Percentiles rank a stretch among this genome's conserved stretches.
phyloP scores from a whole-genome alignment of 2,113 vertebrate genomes.

The Epinephelus lanceolatus region DNA sequence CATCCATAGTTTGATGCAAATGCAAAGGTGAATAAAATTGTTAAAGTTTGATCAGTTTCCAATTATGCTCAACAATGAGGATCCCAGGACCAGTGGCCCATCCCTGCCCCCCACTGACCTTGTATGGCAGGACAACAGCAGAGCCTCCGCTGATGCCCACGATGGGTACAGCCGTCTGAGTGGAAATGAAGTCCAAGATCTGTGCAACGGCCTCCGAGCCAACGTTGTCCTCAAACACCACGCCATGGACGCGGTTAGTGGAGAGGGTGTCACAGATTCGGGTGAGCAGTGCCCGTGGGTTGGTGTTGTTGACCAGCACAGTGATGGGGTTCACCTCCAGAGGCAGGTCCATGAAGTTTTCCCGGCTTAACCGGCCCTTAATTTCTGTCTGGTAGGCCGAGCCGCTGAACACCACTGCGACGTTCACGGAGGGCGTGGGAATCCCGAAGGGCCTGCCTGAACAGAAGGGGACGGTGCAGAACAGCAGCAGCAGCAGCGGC shows the following conservation, averaged over 20 bases:
- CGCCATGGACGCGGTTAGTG: slow-evolving; percentile 91
- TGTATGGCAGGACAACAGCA: slow-evolving; percentile 93
- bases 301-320: slow-evolving; percentile 93
- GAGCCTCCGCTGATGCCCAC: slow-evolving; percentile 97
- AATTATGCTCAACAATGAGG: background rate
- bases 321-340: slow-evolving; percentile 95
- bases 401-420: slow-evolving; percentile 93
- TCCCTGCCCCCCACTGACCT: slow-evolving; percentile 84
- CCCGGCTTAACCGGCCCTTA: slow-evolving; percentile 89
- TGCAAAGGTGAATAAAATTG: background rate
- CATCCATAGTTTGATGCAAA: background rate
- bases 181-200: slow-evolving; percentile 97
- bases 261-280: slow-evolving; percentile 93
- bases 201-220: slow-evolving; percentile 96
- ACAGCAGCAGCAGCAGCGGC: slow-evolving; percentile 64
- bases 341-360: slow-evolving; percentile 96
- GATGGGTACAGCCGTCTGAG: slow-evolving; percentile 93
- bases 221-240: slow-evolving; percentile 97
- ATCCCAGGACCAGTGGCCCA: background rate
- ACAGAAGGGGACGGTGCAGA: slow-evolving; percentile 78
- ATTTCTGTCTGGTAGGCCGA: slow-evolving; percentile 88
- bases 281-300: slow-evolving; percentile 94
- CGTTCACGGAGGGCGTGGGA: slow-evolving; percentile 82
- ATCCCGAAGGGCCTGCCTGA: slow-evolving; percentile 79
- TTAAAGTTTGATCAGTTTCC: background rate